Evolutionary conservation across 2,888 invertebrate genomes (phyloP), one percentile per base, ranked within the genome.

Genomic region (Noctua fimbriata): DNA sequence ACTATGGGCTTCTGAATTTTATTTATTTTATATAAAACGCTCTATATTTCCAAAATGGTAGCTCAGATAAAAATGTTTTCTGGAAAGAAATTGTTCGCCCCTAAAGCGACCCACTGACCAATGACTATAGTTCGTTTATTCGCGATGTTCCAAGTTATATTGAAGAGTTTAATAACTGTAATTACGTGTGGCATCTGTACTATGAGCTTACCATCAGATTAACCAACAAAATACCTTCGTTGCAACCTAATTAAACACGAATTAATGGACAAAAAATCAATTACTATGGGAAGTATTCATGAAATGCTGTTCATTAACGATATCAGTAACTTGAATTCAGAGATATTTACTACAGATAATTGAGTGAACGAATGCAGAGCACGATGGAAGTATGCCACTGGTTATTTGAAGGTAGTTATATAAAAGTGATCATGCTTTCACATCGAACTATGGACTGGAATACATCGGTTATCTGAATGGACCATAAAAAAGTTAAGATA

Each of bases 311-410:
- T 79, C 65, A 82, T 87, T 82, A 81, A 69, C 55, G 44, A 47
- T 74, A 63, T 69, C 76, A 36, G 71, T 82, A 86, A 88, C 84
- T 79, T 81, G 73, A 79, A 86, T 87, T 80, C 79, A 65, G 28
- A 87, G 86, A 86, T 88, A 78, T 86, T 76, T 66, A 73, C 58
- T 73, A 77, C n/a, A 70, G 88, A 89, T 88, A 88, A 88, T 83
- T 79, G 41, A 49, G 0, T n/a, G 14, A 32, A 69, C n/a, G 73
- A 81, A 88, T 87, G 73, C 78, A 70, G 81, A 76, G 81, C 82
- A 79, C 71, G 76, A 66, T 79, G 14, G 41, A 2, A 66, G 75
- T 85, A 86, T 86, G 63, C 73, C 58, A 58, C 44, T 78, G 41
- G 73, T 47, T 81, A 79, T 79, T 60, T 36, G 41, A 74, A 73